A percentile compares a stretch with the other conserved stretches of the same genome.
Conservation (phyloP, 53 echinoderm and acorn worm species). For the Paracentrotus lividus region DNA sequence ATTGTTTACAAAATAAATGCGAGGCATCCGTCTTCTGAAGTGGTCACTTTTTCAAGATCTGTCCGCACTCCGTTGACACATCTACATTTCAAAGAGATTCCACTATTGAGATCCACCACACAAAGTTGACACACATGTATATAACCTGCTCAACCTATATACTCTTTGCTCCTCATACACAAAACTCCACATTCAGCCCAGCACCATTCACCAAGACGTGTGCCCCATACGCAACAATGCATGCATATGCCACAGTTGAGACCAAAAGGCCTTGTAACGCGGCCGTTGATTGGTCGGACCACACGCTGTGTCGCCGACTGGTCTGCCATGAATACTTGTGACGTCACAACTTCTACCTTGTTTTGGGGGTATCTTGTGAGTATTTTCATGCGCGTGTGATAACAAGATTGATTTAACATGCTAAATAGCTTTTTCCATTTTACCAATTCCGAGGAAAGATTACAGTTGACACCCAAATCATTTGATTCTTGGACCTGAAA, state of each 20-base stretch:
- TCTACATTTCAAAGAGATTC: slow-evolving; percentile 38
- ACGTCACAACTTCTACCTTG: slow-evolving; percentile 54
- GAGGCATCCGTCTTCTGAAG: slow-evolving; percentile 46
- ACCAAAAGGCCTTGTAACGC: slow-evolving; percentile 57
- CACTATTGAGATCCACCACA: background rate
- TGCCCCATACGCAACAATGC: slow-evolving; percentile 43
- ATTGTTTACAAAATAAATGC: slow-evolving; percentile 61
- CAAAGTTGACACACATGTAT: slow-evolving; percentile 49
- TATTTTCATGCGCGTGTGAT: slow-evolving; percentile 39
- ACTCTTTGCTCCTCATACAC: background rate
- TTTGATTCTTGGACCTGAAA: slow-evolving; percentile 38
- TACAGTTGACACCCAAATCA: slow-evolving; percentile 43
- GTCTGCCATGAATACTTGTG: slow-evolving; percentile 45
- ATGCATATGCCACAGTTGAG: slow-evolving; percentile 48
- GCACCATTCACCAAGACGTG: background rate
- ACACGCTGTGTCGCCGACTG: slow-evolving; percentile 68
- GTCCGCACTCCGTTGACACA: slow-evolving; percentile 40
- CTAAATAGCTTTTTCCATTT: slow-evolving; percentile 29
- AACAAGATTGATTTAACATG: slow-evolving; percentile 53
- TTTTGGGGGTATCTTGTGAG: slow-evolving; percentile 33
- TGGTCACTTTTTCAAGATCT: slow-evolving; percentile 57
- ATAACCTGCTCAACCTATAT: slow-evolving; percentile 8
- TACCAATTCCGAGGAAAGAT: background rate
- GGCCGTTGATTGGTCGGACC: slow-evolving; percentile 66
- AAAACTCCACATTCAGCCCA: background rate